Percentiles rank a stretch among this genome's conserved stretches.
Evolutionary conservation across 2,113 vertebrate species (phyloP).

Genomic region (Craseonycteris thonglongyai): DNA sequence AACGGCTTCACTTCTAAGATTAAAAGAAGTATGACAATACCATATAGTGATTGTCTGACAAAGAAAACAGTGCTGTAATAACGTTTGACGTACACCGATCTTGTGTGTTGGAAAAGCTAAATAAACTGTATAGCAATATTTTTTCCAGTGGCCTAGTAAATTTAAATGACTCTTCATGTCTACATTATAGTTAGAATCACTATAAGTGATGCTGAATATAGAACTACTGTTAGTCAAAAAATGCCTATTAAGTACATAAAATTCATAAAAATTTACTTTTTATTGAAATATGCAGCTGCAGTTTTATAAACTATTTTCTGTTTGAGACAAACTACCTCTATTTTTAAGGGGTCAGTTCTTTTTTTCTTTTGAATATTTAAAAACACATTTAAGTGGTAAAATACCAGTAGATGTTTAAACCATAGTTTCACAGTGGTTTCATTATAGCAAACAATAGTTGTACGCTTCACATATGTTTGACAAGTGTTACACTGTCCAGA

Average conservation of each 20-base stretch:
- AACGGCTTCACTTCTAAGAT: constrained; percentile 49
- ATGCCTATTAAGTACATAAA: not conserved
- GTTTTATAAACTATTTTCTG: not conserved
- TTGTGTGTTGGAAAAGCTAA: not conserved
- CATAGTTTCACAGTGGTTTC: not conserved
- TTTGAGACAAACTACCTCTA: not conserved
- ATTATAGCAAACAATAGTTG: not conserved
- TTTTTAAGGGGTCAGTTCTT: not conserved
- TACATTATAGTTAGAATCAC: constrained; percentile 23
- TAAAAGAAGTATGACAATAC: constrained; percentile 30
- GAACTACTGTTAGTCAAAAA: constrained; percentile 29
- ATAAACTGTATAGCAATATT: not conserved
- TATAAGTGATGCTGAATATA: constrained; percentile 2
- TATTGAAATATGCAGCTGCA: not conserved
- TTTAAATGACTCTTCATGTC: constrained; percentile 33
- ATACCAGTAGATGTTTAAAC: not conserved
- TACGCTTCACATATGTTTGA: not conserved
- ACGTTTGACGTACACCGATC: not conserved
- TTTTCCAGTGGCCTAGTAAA: not conserved
- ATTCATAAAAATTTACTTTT: constrained; percentile 19
- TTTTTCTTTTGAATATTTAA: constrained; percentile 21
- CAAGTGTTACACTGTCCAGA: not conserved
- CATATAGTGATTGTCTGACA: constrained; percentile 1
- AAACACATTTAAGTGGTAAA: not conserved
- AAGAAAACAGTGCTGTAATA: constrained; percentile 31